A percentile compares a stretch with the other conserved stretches of the same genome.
Evolutionary conservation across 2,797 vertebrate genomes (phyloP).

Genomic region (Galago senegalensis): DNA sequence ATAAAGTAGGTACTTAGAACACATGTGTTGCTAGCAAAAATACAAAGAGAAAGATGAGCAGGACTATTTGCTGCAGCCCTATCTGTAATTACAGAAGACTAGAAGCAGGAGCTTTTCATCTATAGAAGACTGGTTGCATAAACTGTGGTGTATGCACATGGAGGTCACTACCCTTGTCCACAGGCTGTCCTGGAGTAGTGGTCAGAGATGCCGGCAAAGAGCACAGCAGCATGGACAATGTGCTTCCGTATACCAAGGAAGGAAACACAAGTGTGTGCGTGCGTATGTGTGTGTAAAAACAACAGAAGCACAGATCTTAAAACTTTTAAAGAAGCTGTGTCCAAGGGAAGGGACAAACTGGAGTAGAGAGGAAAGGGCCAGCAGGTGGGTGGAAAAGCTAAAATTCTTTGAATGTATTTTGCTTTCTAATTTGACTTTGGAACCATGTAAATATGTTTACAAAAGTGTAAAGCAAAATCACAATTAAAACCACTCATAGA

Average conservation of each 20-base stretch:
- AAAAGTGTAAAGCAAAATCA: not conserved
- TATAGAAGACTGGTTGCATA: not conserved
- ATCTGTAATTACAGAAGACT: not conserved
- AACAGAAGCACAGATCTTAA: not conserved
- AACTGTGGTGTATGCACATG: too few species aligned
- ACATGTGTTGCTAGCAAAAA: not conserved
- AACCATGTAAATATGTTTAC: not conserved
- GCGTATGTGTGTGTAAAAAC: not conserved
- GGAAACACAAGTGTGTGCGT: too few species aligned
- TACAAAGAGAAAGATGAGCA: not conserved
- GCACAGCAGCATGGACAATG: fast-evolving
- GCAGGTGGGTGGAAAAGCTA: not conserved
- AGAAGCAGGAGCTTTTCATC: not conserved
- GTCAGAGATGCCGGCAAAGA: not conserved
- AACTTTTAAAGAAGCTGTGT: not conserved
- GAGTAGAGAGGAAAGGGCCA: not conserved
- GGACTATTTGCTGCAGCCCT: not conserved
- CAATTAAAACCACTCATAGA: not conserved
- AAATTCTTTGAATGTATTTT: not conserved
- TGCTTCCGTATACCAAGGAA: not conserved
- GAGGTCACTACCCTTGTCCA: too few species aligned
- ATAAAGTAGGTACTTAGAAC: not conserved
- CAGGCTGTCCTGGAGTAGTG: fast-evolving
- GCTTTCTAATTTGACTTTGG: not conserved
- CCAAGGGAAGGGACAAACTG: not conserved